Evolutionary conservation across 2,113 vertebrate genomes (phyloP).

Genomic region (Tyto alba): DNA sequence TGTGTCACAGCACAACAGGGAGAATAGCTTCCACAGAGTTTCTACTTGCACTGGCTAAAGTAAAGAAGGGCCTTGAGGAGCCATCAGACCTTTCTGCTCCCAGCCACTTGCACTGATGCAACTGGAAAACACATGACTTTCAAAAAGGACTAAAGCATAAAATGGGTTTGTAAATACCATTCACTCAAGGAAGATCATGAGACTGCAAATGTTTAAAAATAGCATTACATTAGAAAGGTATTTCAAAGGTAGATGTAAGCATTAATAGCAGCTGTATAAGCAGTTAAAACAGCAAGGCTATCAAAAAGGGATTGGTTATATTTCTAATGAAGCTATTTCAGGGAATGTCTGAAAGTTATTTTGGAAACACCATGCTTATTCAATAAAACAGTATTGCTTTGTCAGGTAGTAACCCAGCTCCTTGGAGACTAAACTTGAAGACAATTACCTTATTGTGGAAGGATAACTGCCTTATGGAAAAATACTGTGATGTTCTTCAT

Average conservation of each 20-base stretch:
- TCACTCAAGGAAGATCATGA: background rate
- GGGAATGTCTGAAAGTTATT: background rate
- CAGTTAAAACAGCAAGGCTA: background rate
- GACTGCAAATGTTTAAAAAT: background rate
- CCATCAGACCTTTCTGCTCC: background rate
- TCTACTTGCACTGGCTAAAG: background rate
- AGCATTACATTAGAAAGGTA: background rate
- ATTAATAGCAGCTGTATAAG: background rate
- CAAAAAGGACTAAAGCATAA: background rate
- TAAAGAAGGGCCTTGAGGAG: background rate
- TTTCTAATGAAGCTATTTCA: constrained; percentile 14
- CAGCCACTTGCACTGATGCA: background rate
- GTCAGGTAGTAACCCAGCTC: background rate
- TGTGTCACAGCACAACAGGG: background rate
- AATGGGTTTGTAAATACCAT: background rate
- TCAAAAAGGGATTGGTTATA: background rate
- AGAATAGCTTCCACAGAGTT: background rate
- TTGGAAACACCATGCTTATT: background rate
- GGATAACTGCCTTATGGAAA: background rate
- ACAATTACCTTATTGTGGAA: background rate
- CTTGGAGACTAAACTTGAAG: background rate
- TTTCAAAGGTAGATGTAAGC: background rate
- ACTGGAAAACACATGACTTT: background rate
- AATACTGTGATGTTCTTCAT: background rate
- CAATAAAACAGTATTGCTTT: background rate